Evolutionary conservation across 2,113 vertebrate genomes (phyloP).

Genomic region (Bufo bufo): DNA sequence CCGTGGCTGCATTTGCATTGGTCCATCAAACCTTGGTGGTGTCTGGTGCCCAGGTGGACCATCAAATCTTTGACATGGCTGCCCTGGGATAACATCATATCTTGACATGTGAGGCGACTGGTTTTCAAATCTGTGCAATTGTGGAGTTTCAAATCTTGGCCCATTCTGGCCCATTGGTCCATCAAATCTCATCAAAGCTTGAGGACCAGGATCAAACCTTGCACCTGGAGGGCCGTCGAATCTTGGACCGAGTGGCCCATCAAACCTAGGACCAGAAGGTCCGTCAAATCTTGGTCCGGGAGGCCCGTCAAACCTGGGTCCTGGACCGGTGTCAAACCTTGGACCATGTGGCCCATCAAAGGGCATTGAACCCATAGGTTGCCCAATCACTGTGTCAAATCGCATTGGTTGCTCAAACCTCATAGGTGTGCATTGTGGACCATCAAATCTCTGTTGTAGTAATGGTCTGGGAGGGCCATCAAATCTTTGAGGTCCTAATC

Average conservation of each 20-base stretch:
- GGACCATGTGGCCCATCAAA: conserved; percentile 78
- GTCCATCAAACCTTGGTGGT: conserved; percentile 73
- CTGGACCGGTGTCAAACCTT: conserved; percentile 74
- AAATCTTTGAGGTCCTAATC: conserved; percentile 81
- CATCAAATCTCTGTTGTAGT: conserved; percentile 16
- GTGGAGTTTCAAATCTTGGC: conserved; percentile 77
- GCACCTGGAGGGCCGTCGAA: conserved; percentile 76
- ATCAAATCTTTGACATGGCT: conserved; percentile 78
- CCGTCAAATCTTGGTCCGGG: conserved; percentile 78
- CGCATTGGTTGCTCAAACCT: conserved; percentile 78
- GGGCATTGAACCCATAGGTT: conserved; percentile 77
- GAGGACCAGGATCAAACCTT: conserved; percentile 73
- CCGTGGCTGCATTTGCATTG: conserved; percentile 70
- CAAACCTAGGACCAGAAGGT: conserved; percentile 72
- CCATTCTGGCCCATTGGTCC: conserved; percentile 76
- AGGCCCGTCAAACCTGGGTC: conserved; percentile 78
- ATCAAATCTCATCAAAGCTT: conserved; percentile 79
- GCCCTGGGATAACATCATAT: conserved; percentile 81
- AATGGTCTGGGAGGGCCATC: conserved; percentile 76
- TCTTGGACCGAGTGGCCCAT: conserved; percentile 72
- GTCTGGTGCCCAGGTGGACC: conserved; percentile 76
- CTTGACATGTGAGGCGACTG: conserved; percentile 77
- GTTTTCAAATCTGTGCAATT: conserved; percentile 76
- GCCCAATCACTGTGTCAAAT: conserved; percentile 72
- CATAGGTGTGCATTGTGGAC: conserved; percentile 66